Percentiles rank a stretch among this genome's conserved stretches.
phyloP scores from a whole-genome alignment of 2,797 vertebrate genomes.

The Pipistrellus pygmaeus region DNA sequence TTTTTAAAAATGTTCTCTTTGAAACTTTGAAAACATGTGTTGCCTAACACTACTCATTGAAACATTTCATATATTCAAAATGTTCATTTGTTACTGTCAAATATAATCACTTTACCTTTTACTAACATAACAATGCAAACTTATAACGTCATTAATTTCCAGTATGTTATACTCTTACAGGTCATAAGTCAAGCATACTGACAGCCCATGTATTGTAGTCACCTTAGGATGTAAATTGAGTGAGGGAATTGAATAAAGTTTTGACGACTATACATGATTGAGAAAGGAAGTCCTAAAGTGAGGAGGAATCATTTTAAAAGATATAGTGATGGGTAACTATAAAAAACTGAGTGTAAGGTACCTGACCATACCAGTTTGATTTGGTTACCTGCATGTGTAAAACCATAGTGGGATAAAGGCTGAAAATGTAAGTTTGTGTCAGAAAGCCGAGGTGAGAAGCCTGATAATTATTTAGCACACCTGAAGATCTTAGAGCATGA shows the following conservation, averaged over 20 bases:
- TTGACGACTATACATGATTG: not conserved
- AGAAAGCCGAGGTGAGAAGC: not conserved
- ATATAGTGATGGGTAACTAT: not conserved
- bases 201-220: not conserved
- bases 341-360: not conserved
- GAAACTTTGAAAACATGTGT: not conserved
- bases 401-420: not conserved
- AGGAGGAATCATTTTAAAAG: not conserved
- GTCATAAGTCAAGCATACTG: not conserved
- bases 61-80: not conserved
- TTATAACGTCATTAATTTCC: not conserved
- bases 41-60: not conserved
- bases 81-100: not conserved
- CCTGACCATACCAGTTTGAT: not conserved
- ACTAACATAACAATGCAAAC: not conserved
- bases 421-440: not conserved
- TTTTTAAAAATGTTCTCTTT: not conserved
- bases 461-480: not conserved
- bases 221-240: not conserved
- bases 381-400: not conserved
- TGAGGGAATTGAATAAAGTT: not conserved
- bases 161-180: not conserved
- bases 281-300: not conserved
- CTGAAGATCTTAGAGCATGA: not conserved
- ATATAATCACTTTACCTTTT: not conserved